These are phyloP conservation scores for Theretra japonica DNA, from an alignment of 2,888 invertebrate species.

Conservation along the genomic window DNA sequence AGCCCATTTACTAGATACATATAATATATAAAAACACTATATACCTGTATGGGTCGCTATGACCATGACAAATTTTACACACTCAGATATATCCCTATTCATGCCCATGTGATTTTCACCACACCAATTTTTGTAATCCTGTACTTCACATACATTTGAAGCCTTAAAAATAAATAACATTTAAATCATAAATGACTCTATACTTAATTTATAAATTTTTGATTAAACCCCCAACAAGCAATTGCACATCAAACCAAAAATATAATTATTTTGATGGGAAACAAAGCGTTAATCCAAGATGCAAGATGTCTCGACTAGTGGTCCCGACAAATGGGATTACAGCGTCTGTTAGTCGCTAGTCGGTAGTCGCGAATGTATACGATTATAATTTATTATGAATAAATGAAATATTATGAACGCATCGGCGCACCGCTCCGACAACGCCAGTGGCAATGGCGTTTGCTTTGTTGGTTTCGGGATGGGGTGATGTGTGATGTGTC, in stretches of 20 bases:
- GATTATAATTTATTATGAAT: conserved; percentile 85
- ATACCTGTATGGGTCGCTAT: no score
- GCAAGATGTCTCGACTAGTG: conserved; percentile 33
- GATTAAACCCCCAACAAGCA: neutral
- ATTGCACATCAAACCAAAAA: conserved; percentile 37
- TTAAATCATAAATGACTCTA: neutral
- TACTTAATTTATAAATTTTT: neutral
- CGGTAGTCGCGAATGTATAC: conserved; percentile 41
- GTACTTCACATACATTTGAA: neutral
- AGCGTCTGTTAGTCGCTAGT: conserved; percentile 24
- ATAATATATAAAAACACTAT: no score
- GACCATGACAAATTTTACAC: no score
- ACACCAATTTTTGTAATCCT: no score
- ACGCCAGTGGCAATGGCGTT: conserved; percentile 84
- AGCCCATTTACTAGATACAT: no score
- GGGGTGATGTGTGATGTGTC: conserved; percentile 37
- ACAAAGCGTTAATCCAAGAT: conserved; percentile 42
- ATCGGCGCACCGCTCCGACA: conserved; percentile 82
- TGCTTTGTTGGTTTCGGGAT: conserved; percentile 75
- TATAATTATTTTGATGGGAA: conserved; percentile 43
- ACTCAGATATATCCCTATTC: no score
- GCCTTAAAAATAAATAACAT: no score
- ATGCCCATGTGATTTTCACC: no score
- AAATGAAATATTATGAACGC: conserved; percentile 85
- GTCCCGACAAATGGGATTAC: conserved; percentile 24